These are phyloP conservation scores for Crioceris asparagi DNA, from an alignment of 2,888 invertebrate species.

Conservation along the genomic window DNA sequence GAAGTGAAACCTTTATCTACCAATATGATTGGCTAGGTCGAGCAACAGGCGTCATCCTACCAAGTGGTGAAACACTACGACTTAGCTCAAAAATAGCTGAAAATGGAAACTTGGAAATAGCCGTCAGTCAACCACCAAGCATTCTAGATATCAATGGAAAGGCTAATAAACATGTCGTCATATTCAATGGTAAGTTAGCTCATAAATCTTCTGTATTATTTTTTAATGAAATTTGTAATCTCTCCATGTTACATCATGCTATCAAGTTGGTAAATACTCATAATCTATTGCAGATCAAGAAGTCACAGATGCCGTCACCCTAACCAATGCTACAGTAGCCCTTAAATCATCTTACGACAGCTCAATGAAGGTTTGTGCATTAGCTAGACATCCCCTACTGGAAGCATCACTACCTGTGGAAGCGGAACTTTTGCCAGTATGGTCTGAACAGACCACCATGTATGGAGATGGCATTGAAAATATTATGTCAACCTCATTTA, in stretches of 20 bases:
- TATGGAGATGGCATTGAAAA: slow-evolving; percentile 60
- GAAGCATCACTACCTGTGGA: slow-evolving; percentile 79
- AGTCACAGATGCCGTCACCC: slow-evolving; percentile 62
- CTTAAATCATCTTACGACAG: slow-evolving; percentile 66
- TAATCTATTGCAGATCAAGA: slow-evolving; percentile 44
- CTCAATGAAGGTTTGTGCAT: slow-evolving; percentile 63
- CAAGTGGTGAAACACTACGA: slow-evolving; percentile 82
- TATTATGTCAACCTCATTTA: slow-evolving; percentile 68
- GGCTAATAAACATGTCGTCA: slow-evolving; percentile 42
- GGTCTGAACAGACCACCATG: slow-evolving; percentile 72
- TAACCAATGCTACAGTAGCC: slow-evolving; percentile 69
- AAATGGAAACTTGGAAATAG: slow-evolving; percentile 65
- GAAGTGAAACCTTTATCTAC: slow-evolving; percentile 81
- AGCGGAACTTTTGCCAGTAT: slow-evolving; percentile 83
- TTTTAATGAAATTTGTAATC: no score
- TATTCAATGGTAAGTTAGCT: slow-evolving; percentile 42
- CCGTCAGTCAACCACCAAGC: slow-evolving; percentile 42
- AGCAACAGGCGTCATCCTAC: slow-evolving; percentile 73
- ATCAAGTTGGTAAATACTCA: no score
- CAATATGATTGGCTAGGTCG: slow-evolving; percentile 85
- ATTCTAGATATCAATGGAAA: slow-evolving; percentile 35
- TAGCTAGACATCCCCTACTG: slow-evolving; percentile 69
- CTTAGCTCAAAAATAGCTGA: slow-evolving; percentile 68
- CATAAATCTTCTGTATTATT: no score
- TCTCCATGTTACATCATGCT: no score